These are phyloP conservation scores for Elymnias hypermnestra DNA, from an alignment of 1,140 invertebrate species.

Conservation along the genomic window DNA sequence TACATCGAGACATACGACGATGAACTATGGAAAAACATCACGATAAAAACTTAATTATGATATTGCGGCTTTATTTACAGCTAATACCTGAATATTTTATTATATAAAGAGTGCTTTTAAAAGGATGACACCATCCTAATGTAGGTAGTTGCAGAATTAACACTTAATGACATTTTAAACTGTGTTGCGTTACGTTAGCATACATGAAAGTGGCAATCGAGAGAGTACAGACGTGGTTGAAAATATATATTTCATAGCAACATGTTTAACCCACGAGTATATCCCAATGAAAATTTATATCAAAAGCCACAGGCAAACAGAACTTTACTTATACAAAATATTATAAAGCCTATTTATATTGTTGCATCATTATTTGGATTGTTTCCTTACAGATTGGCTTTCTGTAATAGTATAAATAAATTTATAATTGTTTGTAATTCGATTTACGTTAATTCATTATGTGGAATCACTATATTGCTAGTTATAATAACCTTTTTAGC, in stretches of 20 bases:
- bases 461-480: constrained; percentile 30
- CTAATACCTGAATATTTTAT: constrained; percentile 22
- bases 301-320: too few species aligned
- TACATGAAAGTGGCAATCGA: too few species aligned
- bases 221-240: too few species aligned
- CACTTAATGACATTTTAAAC: background rate
- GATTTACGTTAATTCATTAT: constrained; percentile 44
- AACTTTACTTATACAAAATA: constrained; percentile 17
- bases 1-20: constrained; percentile 2
- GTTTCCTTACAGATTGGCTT: constrained; percentile 44
- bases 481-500: constrained; percentile 28
- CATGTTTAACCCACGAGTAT: too few species aligned
- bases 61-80: constrained; percentile 8
- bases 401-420: constrained; percentile 27
- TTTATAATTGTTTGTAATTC: constrained; percentile 34
- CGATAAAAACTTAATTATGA: constrained; percentile 10
- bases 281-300: too few species aligned
- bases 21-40: constrained; percentile 2
- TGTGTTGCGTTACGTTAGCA: too few species aligned
- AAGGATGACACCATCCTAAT: constrained; percentile 11
- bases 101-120: constrained; percentile 9
- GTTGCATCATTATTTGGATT: constrained; percentile 37
- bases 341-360: constrained; percentile 45
- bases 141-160: constrained; percentile 8
- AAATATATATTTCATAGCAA: too few species aligned